Conservation (phyloP, 1,140 invertebrate genomes). For the Trypoxylus dichotomus region DNA sequence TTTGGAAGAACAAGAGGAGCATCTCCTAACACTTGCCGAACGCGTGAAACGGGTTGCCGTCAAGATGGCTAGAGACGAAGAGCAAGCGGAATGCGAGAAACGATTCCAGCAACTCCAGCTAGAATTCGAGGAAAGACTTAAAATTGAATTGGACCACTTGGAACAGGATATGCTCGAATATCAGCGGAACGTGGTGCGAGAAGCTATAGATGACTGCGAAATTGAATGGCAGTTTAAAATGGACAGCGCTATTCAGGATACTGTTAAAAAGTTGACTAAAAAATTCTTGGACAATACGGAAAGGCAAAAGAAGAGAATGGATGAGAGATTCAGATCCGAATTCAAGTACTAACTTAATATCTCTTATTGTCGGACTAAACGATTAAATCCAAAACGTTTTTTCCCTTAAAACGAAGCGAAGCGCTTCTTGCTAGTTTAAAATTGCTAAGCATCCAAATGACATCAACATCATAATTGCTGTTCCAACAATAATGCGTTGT, state of each 20-base stretch:
- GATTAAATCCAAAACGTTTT: no score
- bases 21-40: slow-evolving; percentile 44
- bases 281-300: slow-evolving; percentile 51
- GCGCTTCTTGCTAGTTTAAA: no score
- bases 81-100: slow-evolving; percentile 40
- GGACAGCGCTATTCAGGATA: slow-evolving; percentile 43
- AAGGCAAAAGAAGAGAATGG: slow-evolving; percentile 41
- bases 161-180: slow-evolving; percentile 31
- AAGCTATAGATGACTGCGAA: slow-evolving; percentile 41
- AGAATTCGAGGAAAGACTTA: slow-evolving; percentile 44
- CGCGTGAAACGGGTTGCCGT: slow-evolving; percentile 43
- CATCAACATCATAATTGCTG: no score
- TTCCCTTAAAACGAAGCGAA: no score
- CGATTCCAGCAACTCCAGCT: slow-evolving; percentile 41
- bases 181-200: slow-evolving; percentile 34
- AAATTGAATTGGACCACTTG: slow-evolving; percentile 39
- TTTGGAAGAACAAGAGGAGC: slow-evolving; percentile 41
- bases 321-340: slow-evolving; percentile 49
- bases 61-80: slow-evolving; percentile 32
- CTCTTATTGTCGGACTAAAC: neutral
- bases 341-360: slow-evolving; percentile 46
- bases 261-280: slow-evolving; percentile 48
- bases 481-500: no score
- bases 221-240: slow-evolving; percentile 45
- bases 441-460: no score